Conservation (phyloP, 64 coral and sea anemone genomes). For the Stylophora pistillata region DNA sequence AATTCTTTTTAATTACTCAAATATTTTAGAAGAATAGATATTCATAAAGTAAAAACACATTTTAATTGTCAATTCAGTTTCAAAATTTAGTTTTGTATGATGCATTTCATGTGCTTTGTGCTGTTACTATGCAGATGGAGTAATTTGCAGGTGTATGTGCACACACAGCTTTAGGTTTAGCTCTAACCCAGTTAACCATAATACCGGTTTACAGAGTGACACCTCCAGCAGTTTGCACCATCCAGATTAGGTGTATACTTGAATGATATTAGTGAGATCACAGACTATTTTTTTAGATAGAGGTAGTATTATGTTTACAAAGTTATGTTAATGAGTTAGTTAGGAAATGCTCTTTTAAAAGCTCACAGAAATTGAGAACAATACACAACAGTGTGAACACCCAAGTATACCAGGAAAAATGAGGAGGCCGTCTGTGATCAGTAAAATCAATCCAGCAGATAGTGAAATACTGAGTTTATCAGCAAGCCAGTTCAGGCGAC, state of each 20-base stretch:
- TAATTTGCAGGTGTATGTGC: too few relatives aligned
- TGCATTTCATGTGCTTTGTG: too few relatives aligned
- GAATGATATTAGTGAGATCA: conserved; percentile 46
- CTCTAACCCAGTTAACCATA: conserved; percentile 43
- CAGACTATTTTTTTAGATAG: conserved; percentile 50
- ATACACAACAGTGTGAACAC: conserved; percentile 34
- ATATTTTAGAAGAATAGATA: conserved; percentile 50
- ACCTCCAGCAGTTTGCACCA: conserved; percentile 7
- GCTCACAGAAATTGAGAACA: conserved; percentile 50
- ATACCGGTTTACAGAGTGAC: conserved; percentile 32
- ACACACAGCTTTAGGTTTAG: conserved; percentile 33
- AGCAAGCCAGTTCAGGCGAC: too few relatives aligned
- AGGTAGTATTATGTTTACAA: conserved; percentile 40
- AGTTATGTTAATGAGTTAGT: conserved; percentile 62
- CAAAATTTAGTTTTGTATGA: conserved; percentile 40
- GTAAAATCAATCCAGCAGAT: too few relatives aligned
- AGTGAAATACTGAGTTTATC: too few relatives aligned
- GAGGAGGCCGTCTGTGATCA: too few relatives aligned
- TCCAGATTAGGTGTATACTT: conserved; percentile 60
- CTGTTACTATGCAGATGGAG: too few relatives aligned
- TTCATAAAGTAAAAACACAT: conserved; percentile 48
- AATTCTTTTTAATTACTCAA: conserved; percentile 36
- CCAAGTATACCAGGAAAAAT: too few relatives aligned
- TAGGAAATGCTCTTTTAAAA: conserved; percentile 53
- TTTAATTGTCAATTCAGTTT: conserved; percentile 45